phyloP scores from a whole-genome alignment of 2,888 invertebrate species.

The Chrysolina haemoptera region DNA sequence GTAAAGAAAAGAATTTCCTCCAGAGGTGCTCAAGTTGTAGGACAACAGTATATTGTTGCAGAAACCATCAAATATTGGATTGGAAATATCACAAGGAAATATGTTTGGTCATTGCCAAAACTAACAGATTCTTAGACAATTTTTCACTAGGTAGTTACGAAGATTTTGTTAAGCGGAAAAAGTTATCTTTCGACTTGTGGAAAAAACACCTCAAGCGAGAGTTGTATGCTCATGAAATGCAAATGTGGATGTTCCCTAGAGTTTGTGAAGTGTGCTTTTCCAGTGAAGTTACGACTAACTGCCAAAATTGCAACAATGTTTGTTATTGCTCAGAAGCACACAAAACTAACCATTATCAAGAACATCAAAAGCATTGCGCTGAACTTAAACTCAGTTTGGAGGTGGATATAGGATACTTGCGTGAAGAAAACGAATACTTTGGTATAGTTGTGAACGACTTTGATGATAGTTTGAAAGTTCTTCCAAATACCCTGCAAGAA shows the following conservation, averaged over 20 bases:
- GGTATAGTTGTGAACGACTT: slow-evolving; percentile 19
- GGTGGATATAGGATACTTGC: slow-evolving; percentile 20
- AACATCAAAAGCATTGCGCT: slow-evolving; percentile 52
- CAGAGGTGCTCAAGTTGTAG: slow-evolving; percentile 80
- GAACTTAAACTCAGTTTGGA: slow-evolving; percentile 53
- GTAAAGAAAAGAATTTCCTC: slow-evolving; percentile 47
- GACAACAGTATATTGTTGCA: slow-evolving; percentile 82
- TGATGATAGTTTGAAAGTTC: slow-evolving; percentile 17
- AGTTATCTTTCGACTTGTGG: slow-evolving; percentile 48
- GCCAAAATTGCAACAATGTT: slow-evolving; percentile 54
- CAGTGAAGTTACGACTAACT: slow-evolving; percentile 47
- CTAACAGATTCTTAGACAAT: slow-evolving; percentile 27
- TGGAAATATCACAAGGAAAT: slow-evolving; percentile 83
- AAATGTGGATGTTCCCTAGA: slow-evolving; percentile 62
- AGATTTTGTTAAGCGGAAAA: slow-evolving; percentile 38
- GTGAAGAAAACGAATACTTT: background rate
- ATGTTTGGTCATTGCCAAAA: slow-evolving; percentile 66
- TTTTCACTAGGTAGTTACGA: slow-evolving; percentile 36
- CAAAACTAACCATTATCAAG: slow-evolving; percentile 36
- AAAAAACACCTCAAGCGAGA: slow-evolving; percentile 51
- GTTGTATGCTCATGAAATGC: slow-evolving; percentile 55
- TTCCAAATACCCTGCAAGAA: slow-evolving; percentile 39
- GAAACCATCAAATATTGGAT: slow-evolving; percentile 83
- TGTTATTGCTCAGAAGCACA: slow-evolving; percentile 57
- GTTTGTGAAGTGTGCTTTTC: slow-evolving; percentile 58